Conservation (phyloP, 2,888 invertebrate genomes). For the Cremastinae sp. region DNA sequence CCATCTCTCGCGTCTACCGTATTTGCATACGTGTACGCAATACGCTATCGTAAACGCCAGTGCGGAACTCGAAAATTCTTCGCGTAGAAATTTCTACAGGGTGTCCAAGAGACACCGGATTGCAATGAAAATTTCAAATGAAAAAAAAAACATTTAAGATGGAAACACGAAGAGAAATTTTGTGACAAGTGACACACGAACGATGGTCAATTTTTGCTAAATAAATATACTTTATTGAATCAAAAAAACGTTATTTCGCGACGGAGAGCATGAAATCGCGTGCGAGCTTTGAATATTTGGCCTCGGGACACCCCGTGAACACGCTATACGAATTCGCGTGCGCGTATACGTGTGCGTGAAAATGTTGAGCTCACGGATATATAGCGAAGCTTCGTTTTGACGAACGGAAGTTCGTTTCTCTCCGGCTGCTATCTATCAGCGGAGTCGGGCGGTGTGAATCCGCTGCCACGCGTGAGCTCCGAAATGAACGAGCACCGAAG, state of each 20-base stretch:
- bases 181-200: too few species aligned
- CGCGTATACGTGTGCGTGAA: constrained; percentile 14
- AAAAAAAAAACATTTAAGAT: too few species aligned
- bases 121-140: too few species aligned
- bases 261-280: too few species aligned
- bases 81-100: not conserved
- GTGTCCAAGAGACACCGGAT: too few species aligned
- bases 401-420: constrained; percentile 60
- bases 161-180: too few species aligned
- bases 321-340: not conserved
- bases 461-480: constrained; percentile 64
- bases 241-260: too few species aligned
- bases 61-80: constrained; percentile 26
- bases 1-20: constrained; percentile 76
- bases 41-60: constrained; percentile 22
- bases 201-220: too few species aligned
- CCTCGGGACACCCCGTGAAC: too few species aligned
- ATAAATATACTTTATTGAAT: too few species aligned
- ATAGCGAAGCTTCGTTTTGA: constrained; percentile 53
- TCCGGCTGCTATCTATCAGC: constrained; percentile 59
- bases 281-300: too few species aligned
- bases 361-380: constrained; percentile 36
- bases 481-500: constrained; percentile 54
- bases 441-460: constrained; percentile 69
- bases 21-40: constrained; percentile 72